Conservation (phyloP, 2,797 vertebrate genomes). For the Hylomyscus alleni region DNA sequence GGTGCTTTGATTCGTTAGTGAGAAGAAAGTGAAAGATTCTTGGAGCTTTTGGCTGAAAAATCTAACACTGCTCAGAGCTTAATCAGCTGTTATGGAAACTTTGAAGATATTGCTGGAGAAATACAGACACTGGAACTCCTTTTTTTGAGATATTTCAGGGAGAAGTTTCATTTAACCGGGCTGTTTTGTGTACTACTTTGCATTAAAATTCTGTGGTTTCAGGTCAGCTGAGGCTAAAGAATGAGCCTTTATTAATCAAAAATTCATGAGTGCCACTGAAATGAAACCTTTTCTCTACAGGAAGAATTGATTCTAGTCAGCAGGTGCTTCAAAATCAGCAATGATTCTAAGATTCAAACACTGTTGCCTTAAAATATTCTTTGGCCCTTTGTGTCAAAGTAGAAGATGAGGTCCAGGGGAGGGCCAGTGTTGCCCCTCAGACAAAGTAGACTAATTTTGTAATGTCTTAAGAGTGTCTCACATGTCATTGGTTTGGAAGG, state of each 20-base stretch:
- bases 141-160: no score
- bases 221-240: background rate
- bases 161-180: background rate
- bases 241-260: background rate
- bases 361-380: background rate
- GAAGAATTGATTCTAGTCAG: background rate
- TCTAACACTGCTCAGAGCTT: background rate
- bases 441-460: background rate
- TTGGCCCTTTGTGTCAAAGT: background rate
- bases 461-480: background rate
- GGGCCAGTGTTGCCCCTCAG: accelerated
- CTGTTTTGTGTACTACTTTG: background rate
- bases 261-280: background rate
- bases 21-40: background rate
- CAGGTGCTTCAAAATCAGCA: background rate
- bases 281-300: background rate
- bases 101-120: background rate
- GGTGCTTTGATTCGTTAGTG: background rate
- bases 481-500: background rate
- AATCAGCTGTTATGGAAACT: background rate
- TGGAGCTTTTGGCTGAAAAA: background rate
- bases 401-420: background rate
- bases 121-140: background rate
- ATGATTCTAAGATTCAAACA: background rate
- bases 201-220: background rate